These are phyloP conservation scores for Dasyprocta punctata DNA, from an alignment of 2,113 vertebrate genomes.

Conservation along the genomic window DNA sequence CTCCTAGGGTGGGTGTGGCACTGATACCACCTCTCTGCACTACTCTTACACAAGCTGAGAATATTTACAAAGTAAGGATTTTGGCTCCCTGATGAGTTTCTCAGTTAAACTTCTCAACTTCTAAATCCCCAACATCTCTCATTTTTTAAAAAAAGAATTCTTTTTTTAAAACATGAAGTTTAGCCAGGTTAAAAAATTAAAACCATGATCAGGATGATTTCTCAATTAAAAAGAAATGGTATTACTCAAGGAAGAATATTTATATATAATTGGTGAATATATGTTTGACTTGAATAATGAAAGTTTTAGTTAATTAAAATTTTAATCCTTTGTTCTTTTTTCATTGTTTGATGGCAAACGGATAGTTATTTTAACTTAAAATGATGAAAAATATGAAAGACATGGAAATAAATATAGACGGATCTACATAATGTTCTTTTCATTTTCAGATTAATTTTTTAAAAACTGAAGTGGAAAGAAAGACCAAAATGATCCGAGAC, in stretches of 20 bases:
- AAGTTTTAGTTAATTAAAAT: neutral
- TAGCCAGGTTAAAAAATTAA: neutral
- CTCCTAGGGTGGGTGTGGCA: no score
- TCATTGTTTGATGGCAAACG: neutral
- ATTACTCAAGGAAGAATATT: neutral
- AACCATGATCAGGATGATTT: neutral
- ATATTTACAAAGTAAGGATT: no score
- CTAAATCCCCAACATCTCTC: neutral
- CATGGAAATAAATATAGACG: neutral
- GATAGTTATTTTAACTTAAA: neutral
- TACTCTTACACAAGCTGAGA: no score
- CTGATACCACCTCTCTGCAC: no score
- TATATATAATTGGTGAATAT: neutral
- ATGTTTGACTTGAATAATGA: neutral
- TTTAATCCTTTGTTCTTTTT: neutral
- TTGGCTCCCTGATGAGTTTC: no score
- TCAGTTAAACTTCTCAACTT: no score
- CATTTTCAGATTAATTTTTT: constrained; percentile 94
- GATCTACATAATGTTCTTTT: constrained; percentile 39
- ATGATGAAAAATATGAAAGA: neutral
- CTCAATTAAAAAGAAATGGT: neutral
- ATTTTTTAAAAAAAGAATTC: neutral
- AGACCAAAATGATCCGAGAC: constrained; percentile 98
- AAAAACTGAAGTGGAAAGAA: constrained; percentile 98
- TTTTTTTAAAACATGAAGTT: neutral